phyloP scores from a whole-genome alignment of 2,888 invertebrate species.

The Podabrus alpinus region DNA sequence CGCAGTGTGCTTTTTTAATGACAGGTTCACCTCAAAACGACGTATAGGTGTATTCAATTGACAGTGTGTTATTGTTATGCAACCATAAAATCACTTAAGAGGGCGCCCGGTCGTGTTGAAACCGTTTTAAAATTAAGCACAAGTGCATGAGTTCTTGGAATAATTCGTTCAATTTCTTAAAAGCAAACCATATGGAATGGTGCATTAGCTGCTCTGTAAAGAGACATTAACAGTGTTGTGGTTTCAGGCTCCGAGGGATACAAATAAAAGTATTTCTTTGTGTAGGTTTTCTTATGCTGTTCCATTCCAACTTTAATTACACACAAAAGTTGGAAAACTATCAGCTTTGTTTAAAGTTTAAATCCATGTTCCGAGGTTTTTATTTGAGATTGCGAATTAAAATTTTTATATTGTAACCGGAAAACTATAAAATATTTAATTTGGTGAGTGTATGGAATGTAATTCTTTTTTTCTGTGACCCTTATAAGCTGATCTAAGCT shows the following conservation, averaged over 20 bases:
- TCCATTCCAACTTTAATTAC: background rate
- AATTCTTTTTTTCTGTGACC: background rate
- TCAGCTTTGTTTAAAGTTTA: background rate
- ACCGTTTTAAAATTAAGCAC: background rate
- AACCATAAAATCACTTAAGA: background rate
- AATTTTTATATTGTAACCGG: background rate
- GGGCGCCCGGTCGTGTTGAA: background rate
- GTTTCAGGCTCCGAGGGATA: background rate
- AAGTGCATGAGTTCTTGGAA: background rate
- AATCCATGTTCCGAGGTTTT: background rate
- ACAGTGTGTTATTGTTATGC: background rate
- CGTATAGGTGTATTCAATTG: background rate
- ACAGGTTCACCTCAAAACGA: background rate
- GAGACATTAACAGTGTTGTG: background rate
- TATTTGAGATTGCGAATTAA: background rate
- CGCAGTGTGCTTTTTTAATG: background rate
- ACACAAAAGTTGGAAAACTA: background rate
- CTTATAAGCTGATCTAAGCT: slow-evolving; percentile 2
- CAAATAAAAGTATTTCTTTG: background rate
- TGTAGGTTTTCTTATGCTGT: background rate
- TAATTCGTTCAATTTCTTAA: background rate
- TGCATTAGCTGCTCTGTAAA: background rate
- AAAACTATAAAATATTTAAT: slow-evolving; percentile 1
- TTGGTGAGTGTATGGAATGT: background rate
- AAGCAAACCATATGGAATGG: background rate